Percentiles rank a stretch among this genome's conserved stretches.
Conservation (phyloP, 2,797 vertebrate genomes). For the Vespertilio murinus region DNA sequence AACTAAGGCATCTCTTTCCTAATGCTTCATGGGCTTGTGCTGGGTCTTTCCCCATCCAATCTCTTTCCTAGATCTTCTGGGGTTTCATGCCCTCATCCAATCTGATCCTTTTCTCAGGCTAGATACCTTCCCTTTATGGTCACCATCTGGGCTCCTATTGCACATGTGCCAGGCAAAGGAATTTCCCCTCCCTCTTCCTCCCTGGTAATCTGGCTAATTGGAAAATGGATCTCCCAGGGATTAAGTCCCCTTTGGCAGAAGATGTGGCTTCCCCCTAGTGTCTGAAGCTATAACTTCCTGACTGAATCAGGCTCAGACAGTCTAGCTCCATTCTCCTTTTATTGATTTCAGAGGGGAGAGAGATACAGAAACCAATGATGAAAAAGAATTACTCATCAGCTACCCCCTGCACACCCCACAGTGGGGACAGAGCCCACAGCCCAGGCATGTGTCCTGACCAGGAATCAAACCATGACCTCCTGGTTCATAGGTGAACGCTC, state of each 20-base stretch:
- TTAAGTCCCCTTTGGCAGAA: background rate
- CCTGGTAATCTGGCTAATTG: background rate
- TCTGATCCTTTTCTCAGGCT: background rate
- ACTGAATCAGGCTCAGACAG: background rate
- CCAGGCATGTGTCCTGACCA: no score
- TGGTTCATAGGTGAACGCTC: no score
- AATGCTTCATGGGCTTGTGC: background rate
- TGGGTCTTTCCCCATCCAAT: background rate
- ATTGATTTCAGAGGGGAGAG: no score
- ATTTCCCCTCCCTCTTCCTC: background rate
- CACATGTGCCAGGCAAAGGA: background rate
- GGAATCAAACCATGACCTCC: no score
- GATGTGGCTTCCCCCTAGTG: background rate
- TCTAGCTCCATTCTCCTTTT: background rate
- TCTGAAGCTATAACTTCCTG: background rate
- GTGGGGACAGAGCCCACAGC: no score
- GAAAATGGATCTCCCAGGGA: background rate
- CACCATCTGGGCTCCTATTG: background rate
- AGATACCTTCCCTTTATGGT: background rate
- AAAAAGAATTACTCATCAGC: no score
- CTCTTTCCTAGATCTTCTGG: background rate
- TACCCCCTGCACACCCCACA: no score
- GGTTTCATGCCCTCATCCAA: background rate
- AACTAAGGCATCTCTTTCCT: background rate
- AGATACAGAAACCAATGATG: no score